Conservation (phyloP, 2,888 invertebrate genomes). For the Scaptomyza flava region DNA sequence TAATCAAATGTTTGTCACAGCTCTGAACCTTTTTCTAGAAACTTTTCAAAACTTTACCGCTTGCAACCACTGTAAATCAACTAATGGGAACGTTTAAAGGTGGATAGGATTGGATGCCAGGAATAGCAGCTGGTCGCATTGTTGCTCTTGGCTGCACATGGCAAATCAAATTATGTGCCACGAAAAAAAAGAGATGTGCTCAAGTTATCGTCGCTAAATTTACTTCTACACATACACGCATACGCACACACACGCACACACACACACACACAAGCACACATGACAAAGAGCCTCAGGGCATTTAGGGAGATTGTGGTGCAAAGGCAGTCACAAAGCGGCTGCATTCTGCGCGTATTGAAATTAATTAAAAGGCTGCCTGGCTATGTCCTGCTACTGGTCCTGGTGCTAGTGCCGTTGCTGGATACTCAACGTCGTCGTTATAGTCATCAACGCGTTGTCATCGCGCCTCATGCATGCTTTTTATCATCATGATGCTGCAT, state of each 20-base stretch:
- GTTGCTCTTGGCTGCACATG: slow-evolving; percentile 44
- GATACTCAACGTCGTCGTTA: slow-evolving; percentile 37
- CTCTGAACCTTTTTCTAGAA: no score
- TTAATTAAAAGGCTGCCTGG: slow-evolving; percentile 70
- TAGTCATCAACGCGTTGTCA: slow-evolving; percentile 26
- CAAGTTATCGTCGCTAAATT: slow-evolving; percentile 39
- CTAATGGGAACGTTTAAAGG: neutral
- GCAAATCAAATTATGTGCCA: slow-evolving; percentile 58
- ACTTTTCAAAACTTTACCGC: neutral
- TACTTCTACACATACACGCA: slow-evolving; percentile 8
- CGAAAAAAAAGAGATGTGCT: slow-evolving; percentile 45
- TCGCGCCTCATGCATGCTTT: slow-evolving; percentile 13
- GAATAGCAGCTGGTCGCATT: slow-evolving; percentile 28
- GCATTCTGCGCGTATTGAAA: slow-evolving; percentile 61
- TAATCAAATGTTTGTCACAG: neutral
- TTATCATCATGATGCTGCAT: slow-evolving; percentile 7
- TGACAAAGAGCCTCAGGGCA: slow-evolving; percentile 8
- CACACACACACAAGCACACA: slow-evolving; percentile 8
- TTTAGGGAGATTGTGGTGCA: neutral
- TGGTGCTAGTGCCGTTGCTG: neutral
- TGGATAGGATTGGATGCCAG: neutral
- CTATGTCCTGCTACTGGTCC: slow-evolving; percentile 1
- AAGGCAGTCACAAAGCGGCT: slow-evolving; percentile 43
- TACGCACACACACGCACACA: slow-evolving; percentile 8
- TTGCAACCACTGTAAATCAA: slow-evolving; percentile 14